Evolutionary conservation across 2,113 vertebrate species (phyloP).

Genomic region (Phylloscopus trochiloides): DNA sequence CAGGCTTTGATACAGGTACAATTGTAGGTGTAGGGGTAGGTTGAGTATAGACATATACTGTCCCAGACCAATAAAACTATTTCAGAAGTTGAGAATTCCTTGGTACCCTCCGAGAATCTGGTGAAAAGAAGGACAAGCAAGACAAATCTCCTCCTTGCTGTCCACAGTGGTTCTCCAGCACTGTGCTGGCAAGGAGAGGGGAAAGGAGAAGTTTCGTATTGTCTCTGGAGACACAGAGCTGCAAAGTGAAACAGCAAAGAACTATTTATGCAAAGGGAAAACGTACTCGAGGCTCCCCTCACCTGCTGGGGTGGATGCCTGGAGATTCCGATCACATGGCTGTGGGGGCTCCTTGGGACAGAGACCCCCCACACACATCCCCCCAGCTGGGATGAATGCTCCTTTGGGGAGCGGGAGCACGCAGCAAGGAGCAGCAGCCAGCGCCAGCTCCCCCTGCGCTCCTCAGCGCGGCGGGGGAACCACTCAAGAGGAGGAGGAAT

Average conservation of each 20-base stretch:
- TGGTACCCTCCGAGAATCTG: neutral
- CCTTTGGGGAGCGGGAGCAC: neutral
- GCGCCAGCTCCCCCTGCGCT: neutral
- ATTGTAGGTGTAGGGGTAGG: neutral
- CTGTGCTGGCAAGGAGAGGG: too few relatives aligned
- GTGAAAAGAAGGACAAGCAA: neutral
- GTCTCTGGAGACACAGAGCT: neutral
- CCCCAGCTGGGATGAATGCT: neutral
- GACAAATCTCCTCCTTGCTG: neutral
- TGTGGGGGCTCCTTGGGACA: neutral
- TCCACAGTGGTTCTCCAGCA: neutral
- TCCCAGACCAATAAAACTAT: neutral
- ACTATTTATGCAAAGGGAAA: neutral
- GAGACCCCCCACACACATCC: neutral
- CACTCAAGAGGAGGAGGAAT: neutral
- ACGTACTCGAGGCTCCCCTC: accelerated
- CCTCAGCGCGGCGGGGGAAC: neutral
- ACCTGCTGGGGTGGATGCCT: neutral
- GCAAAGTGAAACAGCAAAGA: neutral
- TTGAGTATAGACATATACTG: neutral
- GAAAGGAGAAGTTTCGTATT: neutral
- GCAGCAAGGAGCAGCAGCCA: neutral
- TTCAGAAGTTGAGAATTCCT: neutral
- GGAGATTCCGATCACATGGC: neutral
- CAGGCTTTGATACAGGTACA: neutral